A percentile compares a stretch with the other conserved stretches of the same genome.
Evolutionary conservation across 2,797 vertebrate species (phyloP).

Genomic region (Acanthornis magna): DNA sequence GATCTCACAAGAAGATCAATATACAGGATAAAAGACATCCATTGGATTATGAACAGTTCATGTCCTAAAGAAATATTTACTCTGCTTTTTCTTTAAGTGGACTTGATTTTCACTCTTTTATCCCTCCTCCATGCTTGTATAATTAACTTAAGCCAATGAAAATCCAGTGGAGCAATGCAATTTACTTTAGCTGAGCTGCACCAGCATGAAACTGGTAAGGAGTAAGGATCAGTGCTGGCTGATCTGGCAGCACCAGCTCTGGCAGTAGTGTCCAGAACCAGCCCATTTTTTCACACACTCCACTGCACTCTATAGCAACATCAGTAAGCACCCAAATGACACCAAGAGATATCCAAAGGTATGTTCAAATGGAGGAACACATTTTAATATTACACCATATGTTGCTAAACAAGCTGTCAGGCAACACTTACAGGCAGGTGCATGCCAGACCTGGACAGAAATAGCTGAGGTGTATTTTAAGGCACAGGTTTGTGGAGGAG

Average conservation of each 20-base stretch:
- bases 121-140: not conserved
- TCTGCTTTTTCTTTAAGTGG: not conserved
- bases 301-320: not conserved
- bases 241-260: fast-evolving
- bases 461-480: not conserved
- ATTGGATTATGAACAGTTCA: not conserved
- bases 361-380: not conserved
- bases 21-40: not conserved
- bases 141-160: not conserved
- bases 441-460: not conserved
- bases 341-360: not conserved
- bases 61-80: not conserved
- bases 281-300: not conserved
- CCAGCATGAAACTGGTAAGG: not conserved
- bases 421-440: not conserved
- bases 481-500: not conserved
- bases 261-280: not conserved
- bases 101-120: constrained; percentile 16
- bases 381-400: not conserved
- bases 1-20: constrained; percentile 25
- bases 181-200: not conserved
- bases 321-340: not conserved
- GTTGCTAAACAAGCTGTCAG: not conserved
- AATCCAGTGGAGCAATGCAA: not conserved
- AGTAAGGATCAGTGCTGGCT: not conserved